Conservation (phyloP, 2,888 invertebrate genomes). For the Pheosia gnoma region DNA sequence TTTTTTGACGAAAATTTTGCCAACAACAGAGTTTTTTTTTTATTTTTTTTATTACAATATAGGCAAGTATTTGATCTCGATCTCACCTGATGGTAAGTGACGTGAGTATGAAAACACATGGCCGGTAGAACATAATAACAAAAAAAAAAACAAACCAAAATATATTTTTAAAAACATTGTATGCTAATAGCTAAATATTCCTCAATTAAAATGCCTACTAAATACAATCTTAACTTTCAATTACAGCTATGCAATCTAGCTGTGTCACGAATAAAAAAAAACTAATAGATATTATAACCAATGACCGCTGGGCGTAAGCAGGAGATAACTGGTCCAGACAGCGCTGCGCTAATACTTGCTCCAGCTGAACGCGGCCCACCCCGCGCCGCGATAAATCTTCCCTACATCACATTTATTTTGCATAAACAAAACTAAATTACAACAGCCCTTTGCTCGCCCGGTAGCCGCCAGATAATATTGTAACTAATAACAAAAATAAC, state of each 20-base stretch:
- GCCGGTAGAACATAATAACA: no score
- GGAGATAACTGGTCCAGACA: slow-evolving; percentile 7
- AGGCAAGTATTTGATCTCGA: no score
- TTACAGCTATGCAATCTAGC: slow-evolving; percentile 2
- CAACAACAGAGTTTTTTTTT: no score
- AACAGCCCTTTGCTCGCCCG: slow-evolving; percentile 76
- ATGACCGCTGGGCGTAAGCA: slow-evolving; percentile 18
- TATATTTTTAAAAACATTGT: no score
- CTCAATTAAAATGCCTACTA: no score
- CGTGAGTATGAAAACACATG: no score
- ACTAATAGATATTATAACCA: slow-evolving; percentile 24
- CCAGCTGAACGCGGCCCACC: slow-evolving; percentile 52
- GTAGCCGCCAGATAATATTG: slow-evolving; percentile 81
- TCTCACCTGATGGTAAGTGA: no score
- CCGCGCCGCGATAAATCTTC: slow-evolving; percentile 72
- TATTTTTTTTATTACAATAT: no score
- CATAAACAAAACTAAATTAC: slow-evolving; percentile 83
- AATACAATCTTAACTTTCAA: background rate
- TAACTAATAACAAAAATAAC: slow-evolving; percentile 79
- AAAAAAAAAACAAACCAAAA: no score
- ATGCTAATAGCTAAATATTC: no score
- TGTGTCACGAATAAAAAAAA: slow-evolving; percentile 2
- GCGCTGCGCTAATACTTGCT: slow-evolving; percentile 29
- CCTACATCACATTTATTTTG: slow-evolving; percentile 77
- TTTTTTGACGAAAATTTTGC: no score